These are phyloP conservation scores for Nebria brevicollis DNA, from an alignment of 2,888 invertebrate species.

Conservation along the genomic window DNA sequence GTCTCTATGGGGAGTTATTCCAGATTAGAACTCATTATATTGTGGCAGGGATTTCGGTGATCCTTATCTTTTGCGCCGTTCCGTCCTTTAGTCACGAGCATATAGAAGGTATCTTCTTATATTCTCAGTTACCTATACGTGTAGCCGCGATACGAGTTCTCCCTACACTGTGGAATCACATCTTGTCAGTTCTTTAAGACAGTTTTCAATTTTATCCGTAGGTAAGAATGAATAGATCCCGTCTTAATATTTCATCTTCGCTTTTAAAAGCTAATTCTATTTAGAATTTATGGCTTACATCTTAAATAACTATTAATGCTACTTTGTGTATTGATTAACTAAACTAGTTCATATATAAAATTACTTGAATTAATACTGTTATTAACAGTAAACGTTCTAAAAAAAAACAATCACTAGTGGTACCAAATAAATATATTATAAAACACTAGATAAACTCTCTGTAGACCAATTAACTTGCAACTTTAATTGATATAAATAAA, in stretches of 20 bases:
- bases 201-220: background rate
- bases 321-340: too few species aligned
- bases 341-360: too few species aligned
- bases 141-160: too few species aligned
- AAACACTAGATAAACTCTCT: too few species aligned
- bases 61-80: background rate
- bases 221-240: background rate
- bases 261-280: background rate
- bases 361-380: too few species aligned
- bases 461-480: too few species aligned
- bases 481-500: too few species aligned
- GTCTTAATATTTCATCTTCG: background rate
- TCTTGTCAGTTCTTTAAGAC: background rate
- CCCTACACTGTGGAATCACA: background rate
- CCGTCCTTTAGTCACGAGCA: background rate
- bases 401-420: too few species aligned
- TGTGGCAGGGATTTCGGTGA: slow-evolving; percentile 4
- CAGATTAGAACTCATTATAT: slow-evolving; percentile 14
- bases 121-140: background rate
- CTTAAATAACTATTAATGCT: too few species aligned
- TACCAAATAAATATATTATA: too few species aligned
- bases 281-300: too few species aligned
- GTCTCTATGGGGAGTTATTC: slow-evolving; percentile 7
- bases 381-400: too few species aligned
- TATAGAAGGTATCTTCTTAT: background rate